Conservation (phyloP, 2,797 vertebrate species). For the Sebastolobus altivelis region DNA sequence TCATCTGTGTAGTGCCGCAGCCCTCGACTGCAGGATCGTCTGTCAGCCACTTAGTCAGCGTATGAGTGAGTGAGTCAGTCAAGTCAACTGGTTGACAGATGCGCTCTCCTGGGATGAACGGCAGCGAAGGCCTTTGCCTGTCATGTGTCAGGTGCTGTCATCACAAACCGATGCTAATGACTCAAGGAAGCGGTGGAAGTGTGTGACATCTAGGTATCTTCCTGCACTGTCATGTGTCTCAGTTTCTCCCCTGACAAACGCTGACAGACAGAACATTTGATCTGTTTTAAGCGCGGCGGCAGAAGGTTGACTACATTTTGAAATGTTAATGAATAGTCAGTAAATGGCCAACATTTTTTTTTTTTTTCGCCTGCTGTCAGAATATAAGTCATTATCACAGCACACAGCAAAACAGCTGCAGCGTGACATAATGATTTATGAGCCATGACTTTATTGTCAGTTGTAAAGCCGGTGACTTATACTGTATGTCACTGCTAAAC, state of each 20-base stretch:
- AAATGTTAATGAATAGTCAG: conserved; percentile 61
- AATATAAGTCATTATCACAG: conserved; percentile 73
- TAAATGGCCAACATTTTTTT: conserved; percentile 55
- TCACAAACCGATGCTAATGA: conserved; percentile 71
- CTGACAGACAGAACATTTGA: conserved; percentile 62
- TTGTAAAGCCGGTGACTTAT: conserved; percentile 75
- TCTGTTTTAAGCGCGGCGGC: conserved; percentile 40
- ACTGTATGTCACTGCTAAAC: conserved; percentile 66
- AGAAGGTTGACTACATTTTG: conserved; percentile 54
- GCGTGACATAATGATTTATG: conserved; percentile 75
- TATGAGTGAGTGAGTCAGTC: conserved; percentile 60
- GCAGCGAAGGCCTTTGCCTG: conserved; percentile 57
- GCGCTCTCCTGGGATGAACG: conserved; percentile 50
- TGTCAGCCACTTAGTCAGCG: conserved; percentile 54
- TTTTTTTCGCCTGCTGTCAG: conserved; percentile 49
- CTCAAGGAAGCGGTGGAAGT: conserved; percentile 33
- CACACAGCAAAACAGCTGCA: conserved; percentile 69
- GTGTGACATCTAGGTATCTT: conserved; percentile 60
- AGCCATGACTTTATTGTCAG: conserved; percentile 76
- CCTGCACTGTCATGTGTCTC: conserved; percentile 46
- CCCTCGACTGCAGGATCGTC: conserved; percentile 27
- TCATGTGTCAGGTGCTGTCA: conserved; percentile 72
- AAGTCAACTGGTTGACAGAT: conserved; percentile 66
- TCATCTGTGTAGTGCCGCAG: conserved; percentile 20
- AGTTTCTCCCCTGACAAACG: conserved; percentile 45